Base-by-base conservation (phyloP, 2,113 vertebrate species). In the Beaufortia kweichowensis region DNA sequence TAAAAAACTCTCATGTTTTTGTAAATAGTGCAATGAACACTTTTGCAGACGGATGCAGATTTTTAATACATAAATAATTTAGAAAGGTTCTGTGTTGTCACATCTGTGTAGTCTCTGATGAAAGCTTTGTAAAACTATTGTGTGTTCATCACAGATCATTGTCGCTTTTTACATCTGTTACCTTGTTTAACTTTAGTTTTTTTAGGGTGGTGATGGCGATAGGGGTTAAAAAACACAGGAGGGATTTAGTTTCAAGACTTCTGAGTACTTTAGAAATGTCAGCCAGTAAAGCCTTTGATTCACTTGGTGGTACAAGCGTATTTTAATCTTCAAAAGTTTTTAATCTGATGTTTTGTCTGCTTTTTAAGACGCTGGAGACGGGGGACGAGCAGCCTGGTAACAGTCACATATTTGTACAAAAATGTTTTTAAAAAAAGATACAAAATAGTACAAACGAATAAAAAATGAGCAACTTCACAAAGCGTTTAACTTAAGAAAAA, bases 281-380 rank as follows among this genome's bases (percentile, higher is more conserved):
- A 89, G 87, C 88, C 76, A 77, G 63, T 74, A 87, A 89, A 90
- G 85, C 86, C 82, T 90, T 89, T 90, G 87, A 88, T 84, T 88
- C 85, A 87, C 71, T 85, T 84, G 66, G 71, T 86, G 72, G 84
- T 84, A 86, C 87, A 83, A 88, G 86, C 85, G 48, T 26, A 84
- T 90, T 81, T 87, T 90, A 91, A 92, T 91, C 89, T 90, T 89
- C 86, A n/a, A 91, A 91, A 89, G 87, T 88, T 89, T 88, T 88
- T 83, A 88, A 89, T 89, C 84, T 84, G 80, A 70, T 87, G 79
- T 88, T 90, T 86, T 85, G 85, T 91, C 85, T 89, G 81, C 66
- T 60, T 59, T 56, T 35, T 88, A 85, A 85, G 83, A 88, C 81
- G 87, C 83, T 86, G 86, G 80, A 83, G 26, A 33, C 61, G 67